Base-by-base conservation (phyloP, 2,113 vertebrate genomes). In the Notarius quadriscutis region DNA sequence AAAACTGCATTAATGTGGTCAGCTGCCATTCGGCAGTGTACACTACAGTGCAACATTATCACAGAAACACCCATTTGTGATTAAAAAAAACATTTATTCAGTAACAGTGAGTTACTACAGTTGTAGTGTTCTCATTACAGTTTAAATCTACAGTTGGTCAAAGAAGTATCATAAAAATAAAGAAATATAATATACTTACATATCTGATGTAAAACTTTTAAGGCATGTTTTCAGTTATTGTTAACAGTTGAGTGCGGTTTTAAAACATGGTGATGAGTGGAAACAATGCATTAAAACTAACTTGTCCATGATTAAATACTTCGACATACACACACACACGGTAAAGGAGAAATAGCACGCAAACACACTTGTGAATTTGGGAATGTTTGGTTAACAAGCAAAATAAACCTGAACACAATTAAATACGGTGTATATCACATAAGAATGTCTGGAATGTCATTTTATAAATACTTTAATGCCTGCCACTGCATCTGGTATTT, bases 81-180 rank as follows among this genome's bases (percentile, higher is more conserved):
- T 88, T 87, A 86, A 91, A 87, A 51, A 85, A 89, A 88, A 89
- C 81, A 88, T 95, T 93, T 94, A 95, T 94, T 95, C 91, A 90
- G 83, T 91, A 86, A 92, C 89, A 77, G 93, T 94, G 93, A 93
- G 92, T 90, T 94, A 94, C 90, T 93, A 93, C 93, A 93, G 88
- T 89, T 27, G 92, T 93, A 93, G 94, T 93, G 92, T 92, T 94
- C 91, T 93, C 87, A 92, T 89, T 93, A 93, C 91, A 93, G 55
- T 86, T 83, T 82, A 89, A 89, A 86, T 92, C 92, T 92, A 90
- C 89, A 92, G 85, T 90, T 92, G 84, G 90, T 92, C 93, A 94
- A 93, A 94, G 90, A 77, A 81, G 88, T 89, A 87, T 91, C 89
- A 93, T 93, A 94, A 92, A 93, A 93, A 88, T 58, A 82, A 74